Conservation (phyloP, 2,113 vertebrate genomes). For the Megatriorchis doriae region DNA sequence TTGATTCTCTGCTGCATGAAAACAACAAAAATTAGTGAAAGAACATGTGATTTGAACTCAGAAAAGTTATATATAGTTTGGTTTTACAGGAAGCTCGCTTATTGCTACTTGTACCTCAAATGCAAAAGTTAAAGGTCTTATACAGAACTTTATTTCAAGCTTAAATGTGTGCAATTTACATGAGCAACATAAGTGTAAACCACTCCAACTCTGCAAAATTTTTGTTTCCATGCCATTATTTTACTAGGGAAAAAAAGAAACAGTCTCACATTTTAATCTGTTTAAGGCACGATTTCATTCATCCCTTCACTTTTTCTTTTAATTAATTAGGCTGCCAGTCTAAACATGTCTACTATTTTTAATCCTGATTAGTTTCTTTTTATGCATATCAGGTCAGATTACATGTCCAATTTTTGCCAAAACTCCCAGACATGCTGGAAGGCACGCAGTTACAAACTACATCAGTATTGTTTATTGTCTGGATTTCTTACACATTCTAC, state of each 20-base stretch:
- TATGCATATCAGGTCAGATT: slow-evolving; percentile 56
- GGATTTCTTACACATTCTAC: slow-evolving; percentile 24
- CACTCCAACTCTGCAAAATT: not conserved
- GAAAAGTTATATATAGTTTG: not conserved
- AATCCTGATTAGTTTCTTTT: slow-evolving; percentile 28
- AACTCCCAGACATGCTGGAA: slow-evolving; percentile 47
- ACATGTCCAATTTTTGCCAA: slow-evolving; percentile 31
- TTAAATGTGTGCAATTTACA: not conserved
- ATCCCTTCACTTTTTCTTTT: slow-evolving; percentile 19
- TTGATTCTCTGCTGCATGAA: not conserved
- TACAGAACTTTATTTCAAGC: not conserved
- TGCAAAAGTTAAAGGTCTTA: not conserved
- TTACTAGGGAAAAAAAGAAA: not conserved
- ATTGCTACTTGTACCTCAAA: not conserved
- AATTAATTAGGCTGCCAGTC: slow-evolving; percentile 45
- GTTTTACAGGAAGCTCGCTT: not conserved
- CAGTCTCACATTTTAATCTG: not conserved
- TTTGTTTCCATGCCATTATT: not conserved
- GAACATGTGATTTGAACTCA: not conserved
- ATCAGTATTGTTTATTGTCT: slow-evolving; percentile 52
- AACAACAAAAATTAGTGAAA: not conserved
- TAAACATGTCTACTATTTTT: slow-evolving; percentile 43
- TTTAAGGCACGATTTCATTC: slow-evolving; percentile 30
- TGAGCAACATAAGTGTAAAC: not conserved
- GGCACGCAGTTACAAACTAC: not conserved